Evolutionary conservation across 2,888 invertebrate genomes (phyloP).

Genomic region (Iselma pallidipennis): DNA sequence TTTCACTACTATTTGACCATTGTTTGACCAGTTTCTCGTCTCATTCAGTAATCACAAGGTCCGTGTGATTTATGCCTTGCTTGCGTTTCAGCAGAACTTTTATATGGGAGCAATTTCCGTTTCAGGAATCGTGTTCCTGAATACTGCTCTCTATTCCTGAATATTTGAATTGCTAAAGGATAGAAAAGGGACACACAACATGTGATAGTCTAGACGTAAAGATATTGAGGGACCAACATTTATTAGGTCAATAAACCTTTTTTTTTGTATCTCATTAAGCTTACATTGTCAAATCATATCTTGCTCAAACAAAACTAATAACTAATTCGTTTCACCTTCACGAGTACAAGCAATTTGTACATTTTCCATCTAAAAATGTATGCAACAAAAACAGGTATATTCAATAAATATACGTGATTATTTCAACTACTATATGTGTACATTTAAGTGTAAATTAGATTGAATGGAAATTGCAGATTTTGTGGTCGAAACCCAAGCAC

Average conservation of each 20-base stretch:
- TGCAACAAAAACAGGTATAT: no score
- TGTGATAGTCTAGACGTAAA: constrained; percentile 10
- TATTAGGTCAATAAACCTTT: constrained; percentile 18
- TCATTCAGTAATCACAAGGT: constrained; percentile 31
- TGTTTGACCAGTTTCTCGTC: constrained; percentile 34
- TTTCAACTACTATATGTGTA: no score
- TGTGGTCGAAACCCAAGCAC: background rate
- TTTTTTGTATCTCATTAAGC: background rate
- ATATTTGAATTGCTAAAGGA: constrained; percentile 35
- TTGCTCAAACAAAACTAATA: no score
- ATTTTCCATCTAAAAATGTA: no score
- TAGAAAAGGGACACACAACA: constrained; percentile 7
- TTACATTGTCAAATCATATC: background rate
- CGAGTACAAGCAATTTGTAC: no score
- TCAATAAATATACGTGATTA: no score
- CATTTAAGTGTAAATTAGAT: no score
- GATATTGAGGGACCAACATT: constrained; percentile 18
- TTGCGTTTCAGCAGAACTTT: constrained; percentile 43
- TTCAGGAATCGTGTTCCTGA: constrained; percentile 36
- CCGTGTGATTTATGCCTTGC: constrained; percentile 41
- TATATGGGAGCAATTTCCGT: constrained; percentile 43
- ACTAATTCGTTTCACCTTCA: no score
- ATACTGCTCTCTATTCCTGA: constrained; percentile 29
- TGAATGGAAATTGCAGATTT: background rate
- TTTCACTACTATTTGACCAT: constrained; percentile 43